phyloP scores from a whole-genome alignment of 2,113 vertebrate species.

The Athene noctua region DNA sequence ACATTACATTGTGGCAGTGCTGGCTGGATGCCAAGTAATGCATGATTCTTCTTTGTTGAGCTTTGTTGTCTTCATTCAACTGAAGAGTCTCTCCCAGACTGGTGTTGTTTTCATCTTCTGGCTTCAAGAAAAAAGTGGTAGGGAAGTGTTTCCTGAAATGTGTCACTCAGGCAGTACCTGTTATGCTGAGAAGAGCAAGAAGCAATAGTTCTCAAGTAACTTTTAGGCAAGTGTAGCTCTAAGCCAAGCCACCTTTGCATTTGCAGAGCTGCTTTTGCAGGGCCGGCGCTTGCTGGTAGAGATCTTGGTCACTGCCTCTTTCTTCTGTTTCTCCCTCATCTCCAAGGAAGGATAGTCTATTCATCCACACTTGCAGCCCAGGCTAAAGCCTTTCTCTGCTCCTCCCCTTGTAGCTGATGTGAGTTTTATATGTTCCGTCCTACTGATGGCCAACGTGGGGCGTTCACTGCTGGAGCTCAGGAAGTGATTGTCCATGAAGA shows the following conservation, averaged over 20 bases:
- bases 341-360: neutral
- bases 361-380: accelerated
- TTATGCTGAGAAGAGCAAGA: neutral
- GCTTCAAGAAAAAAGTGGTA: neutral
- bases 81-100: neutral
- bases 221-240: neutral
- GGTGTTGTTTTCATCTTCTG: neutral
- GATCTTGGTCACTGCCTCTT: neutral
- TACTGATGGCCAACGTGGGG: neutral
- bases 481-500: neutral
- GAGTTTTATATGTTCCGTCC: neutral
- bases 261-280: neutral
- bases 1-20: neutral
- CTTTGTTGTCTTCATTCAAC: neutral
- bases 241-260: neutral
- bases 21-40: neutral
- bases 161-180: neutral
- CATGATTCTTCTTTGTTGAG: neutral
- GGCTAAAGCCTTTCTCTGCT: neutral
- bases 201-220: neutral
- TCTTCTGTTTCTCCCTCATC: neutral
- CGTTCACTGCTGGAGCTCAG: neutral
- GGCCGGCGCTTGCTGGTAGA: neutral
- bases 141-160: neutral
- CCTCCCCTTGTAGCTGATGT: neutral